Percentiles rank a stretch among this genome's conserved stretches.
These are phyloP conservation scores for Talpa occidentalis DNA, from an alignment of 2,113 vertebrate genomes.

Conservation along the genomic window DNA sequence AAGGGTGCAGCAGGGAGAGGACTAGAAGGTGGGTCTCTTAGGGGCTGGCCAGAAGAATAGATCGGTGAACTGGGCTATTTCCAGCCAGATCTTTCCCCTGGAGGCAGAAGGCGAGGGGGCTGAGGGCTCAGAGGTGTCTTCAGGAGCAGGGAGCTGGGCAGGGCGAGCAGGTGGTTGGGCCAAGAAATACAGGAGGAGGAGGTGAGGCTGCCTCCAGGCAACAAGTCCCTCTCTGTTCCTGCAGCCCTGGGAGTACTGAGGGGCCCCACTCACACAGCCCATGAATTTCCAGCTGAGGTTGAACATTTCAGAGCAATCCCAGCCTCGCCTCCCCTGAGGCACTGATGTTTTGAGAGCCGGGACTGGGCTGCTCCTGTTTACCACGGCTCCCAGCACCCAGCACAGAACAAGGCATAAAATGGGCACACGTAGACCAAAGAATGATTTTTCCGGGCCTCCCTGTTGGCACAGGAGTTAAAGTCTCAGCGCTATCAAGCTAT, in stretches of 20 bases:
- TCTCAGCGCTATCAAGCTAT: no score
- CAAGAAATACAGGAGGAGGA: constrained; percentile 67
- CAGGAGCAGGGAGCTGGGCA: not conserved
- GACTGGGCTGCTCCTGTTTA: not conserved
- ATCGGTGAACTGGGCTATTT: not conserved
- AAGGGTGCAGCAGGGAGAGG: not conserved
- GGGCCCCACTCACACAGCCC: not conserved
- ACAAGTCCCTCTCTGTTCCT: constrained; percentile 74
- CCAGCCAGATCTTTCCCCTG: not conserved
- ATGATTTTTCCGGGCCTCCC: not conserved
- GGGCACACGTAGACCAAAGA: accelerated
- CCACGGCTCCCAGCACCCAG: not conserved
- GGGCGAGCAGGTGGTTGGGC: not conserved
- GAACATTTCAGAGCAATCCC: not conserved
- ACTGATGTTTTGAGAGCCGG: not conserved
- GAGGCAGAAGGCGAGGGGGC: not conserved
- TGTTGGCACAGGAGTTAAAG: no score
- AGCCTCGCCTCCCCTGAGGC: not conserved
- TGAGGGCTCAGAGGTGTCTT: not conserved
- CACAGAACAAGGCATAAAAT: accelerated
- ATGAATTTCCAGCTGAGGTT: not conserved
- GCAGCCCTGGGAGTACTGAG: not conserved
- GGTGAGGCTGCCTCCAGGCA: constrained; percentile 31
- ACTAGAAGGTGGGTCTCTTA: not conserved
- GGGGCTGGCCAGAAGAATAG: not conserved